Evolutionary conservation across 1,140 invertebrate genomes (phyloP).

Genomic region (Cryptotermes secundus): DNA sequence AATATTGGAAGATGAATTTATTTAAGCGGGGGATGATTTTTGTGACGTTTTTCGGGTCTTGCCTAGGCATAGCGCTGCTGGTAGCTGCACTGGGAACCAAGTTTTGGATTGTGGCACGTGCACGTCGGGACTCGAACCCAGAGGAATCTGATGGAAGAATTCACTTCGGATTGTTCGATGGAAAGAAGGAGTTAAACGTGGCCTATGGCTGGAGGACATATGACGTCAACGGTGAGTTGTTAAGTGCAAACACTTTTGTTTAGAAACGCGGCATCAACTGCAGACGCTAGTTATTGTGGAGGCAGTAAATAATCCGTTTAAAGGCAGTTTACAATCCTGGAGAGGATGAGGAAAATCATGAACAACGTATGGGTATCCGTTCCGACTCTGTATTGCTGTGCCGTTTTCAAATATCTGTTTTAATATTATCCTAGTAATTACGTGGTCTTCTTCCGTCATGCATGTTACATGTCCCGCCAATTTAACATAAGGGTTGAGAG

Average conservation of each 20-base stretch:
- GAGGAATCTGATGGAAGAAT: slow-evolving; percentile 72
- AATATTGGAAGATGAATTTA: slow-evolving; percentile 43
- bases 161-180: slow-evolving; percentile 81
- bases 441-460: no score
- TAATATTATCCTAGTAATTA: no score
- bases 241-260: background rate
- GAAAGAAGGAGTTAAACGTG: slow-evolving; percentile 77
- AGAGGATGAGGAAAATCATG: no score
- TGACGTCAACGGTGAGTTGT: slow-evolving; percentile 65
- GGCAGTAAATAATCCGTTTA: no score
- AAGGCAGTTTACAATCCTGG: no score
- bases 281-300: no score
- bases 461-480: no score
- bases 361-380: no score
- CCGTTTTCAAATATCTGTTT: no score
- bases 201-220: slow-evolving; percentile 77
- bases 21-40: slow-evolving; percentile 81
- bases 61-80: slow-evolving; percentile 77
- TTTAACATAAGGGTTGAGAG: no score
- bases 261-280: no score
- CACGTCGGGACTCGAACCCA: slow-evolving; percentile 65
- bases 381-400: no score
- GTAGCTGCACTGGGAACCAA: slow-evolving; percentile 83
- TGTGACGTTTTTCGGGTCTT: slow-evolving; percentile 83
- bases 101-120: slow-evolving; percentile 81